Percentiles rank a stretch among this genome's conserved stretches.
phyloP scores from a whole-genome alignment of 2,888 invertebrate species.

The Catonia carolina region DNA sequence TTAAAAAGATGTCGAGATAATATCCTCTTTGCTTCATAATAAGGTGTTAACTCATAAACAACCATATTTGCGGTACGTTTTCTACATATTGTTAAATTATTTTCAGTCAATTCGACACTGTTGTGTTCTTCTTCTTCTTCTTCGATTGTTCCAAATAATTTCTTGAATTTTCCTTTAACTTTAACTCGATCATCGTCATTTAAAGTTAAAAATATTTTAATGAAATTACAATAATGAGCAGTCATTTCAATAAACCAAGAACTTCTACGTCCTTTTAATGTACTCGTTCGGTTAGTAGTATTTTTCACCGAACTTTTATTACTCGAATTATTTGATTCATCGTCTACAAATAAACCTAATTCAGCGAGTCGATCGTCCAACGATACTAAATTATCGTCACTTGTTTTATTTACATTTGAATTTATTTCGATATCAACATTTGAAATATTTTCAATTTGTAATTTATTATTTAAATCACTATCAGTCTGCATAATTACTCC shows the following conservation, averaged over 20 bases:
- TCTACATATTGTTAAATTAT: neutral
- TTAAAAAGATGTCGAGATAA: neutral
- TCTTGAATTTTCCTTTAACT: neutral
- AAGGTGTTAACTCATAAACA: neutral
- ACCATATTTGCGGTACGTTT: neutral
- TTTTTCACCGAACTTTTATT: neutral
- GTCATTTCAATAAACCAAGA: conserved; percentile 6
- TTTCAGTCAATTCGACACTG: neutral
- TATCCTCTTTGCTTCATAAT: neutral
- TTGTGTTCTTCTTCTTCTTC: neutral
- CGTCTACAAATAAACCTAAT: neutral
- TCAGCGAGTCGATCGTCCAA: neutral
- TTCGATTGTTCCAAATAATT: neutral
- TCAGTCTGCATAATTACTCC: too few species aligned
- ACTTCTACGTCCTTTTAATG: neutral
- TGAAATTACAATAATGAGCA: neutral
- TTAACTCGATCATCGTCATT: neutral
- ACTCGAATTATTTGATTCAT: neutral
- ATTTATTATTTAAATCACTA: too few species aligned
- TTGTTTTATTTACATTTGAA: neutral
- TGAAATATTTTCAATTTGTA: neutral
- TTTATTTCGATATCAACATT: neutral
- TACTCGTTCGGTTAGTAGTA: neutral
- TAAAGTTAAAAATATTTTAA: neutral
- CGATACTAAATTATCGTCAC: neutral